Conservation (phyloP, 2,888 invertebrate genomes). For the Liodrosophila aerea region DNA sequence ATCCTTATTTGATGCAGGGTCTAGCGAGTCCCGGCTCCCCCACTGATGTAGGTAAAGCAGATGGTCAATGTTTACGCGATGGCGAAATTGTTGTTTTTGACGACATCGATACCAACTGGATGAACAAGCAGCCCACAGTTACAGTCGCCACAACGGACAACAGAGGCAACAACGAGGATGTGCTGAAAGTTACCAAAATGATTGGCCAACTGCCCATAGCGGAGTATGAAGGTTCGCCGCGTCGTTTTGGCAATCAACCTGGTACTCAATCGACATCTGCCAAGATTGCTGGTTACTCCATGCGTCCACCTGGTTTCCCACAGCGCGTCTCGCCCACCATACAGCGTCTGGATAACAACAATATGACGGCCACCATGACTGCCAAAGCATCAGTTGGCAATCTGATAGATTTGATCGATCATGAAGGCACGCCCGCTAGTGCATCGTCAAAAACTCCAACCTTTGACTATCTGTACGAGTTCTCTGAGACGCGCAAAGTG, state of each 20-base stretch:
- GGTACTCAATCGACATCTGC: slow-evolving; percentile 1
- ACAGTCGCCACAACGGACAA: slow-evolving; percentile 22
- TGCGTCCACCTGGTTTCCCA: slow-evolving; percentile 92
- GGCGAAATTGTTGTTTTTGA: slow-evolving; percentile 95
- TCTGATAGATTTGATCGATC: slow-evolving; percentile 72
- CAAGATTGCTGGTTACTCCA: slow-evolving; percentile 83
- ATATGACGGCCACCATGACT: slow-evolving; percentile 20
- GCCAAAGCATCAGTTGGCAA: slow-evolving; percentile 68
- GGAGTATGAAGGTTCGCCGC: slow-evolving; percentile 95
- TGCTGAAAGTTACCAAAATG: slow-evolving; percentile 82
- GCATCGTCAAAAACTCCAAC: slow-evolving; percentile 84
- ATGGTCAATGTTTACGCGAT: slow-evolving; percentile 85
- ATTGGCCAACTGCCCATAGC: slow-evolving; percentile 88
- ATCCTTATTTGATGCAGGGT: slow-evolving; percentile 40
- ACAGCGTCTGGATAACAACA: slow-evolving; percentile 39
- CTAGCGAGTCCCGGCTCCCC: slow-evolving; percentile 81
- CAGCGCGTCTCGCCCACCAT: slow-evolving; percentile 83
- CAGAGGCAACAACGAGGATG: slow-evolving; percentile 72
- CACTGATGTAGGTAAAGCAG: slow-evolving; percentile 80
- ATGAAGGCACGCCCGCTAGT: slow-evolving; percentile 32
- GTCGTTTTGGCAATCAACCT: slow-evolving; percentile 87
- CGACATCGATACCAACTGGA: slow-evolving; percentile 81
- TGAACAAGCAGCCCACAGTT: slow-evolving; percentile 75
- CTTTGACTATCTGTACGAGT: slow-evolving; percentile 95
- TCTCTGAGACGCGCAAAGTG: slow-evolving; percentile 95